Conservation (phyloP, 2,797 vertebrate species). For the Coreius guichenoti region DNA sequence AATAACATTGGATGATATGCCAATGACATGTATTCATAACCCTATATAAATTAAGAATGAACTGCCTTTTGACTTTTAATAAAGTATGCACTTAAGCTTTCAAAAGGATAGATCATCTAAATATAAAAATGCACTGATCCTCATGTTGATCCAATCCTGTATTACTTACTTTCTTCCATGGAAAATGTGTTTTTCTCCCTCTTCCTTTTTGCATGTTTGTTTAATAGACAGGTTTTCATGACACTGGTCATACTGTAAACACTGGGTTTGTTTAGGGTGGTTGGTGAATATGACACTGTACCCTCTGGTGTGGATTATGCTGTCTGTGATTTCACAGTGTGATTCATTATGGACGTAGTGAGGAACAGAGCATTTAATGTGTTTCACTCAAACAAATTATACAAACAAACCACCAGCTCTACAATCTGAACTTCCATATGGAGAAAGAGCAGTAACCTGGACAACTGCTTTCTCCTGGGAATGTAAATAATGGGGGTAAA, state of each 20-base stretch:
- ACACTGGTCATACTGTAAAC: constrained; percentile 65
- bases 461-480: not conserved
- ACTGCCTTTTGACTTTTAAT: not conserved
- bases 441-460: not conserved
- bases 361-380: constrained; percentile 4
- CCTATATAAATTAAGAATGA: not conserved
- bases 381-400: constrained; percentile 1
- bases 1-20: not conserved
- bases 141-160: not conserved
- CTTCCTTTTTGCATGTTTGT: constrained; percentile 26
- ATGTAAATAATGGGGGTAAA: constrained; percentile 14
- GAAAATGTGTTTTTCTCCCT: not conserved
- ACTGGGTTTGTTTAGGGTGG: constrained; percentile 63
- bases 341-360: constrained; percentile 45
- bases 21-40: constrained; percentile 17
- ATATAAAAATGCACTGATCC: not conserved
- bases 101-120: not conserved
- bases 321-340: constrained; percentile 60
- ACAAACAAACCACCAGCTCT: not conserved
- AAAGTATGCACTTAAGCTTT: not conserved
- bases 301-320: constrained; percentile 71
- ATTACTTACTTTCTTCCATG: not conserved
- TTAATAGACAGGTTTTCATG: constrained; percentile 66
- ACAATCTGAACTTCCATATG: not conserved
- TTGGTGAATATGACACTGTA: constrained; percentile 70